Evolutionary conservation across 2,888 invertebrate genomes (phyloP).

Genomic region (Troides aeacus): DNA sequence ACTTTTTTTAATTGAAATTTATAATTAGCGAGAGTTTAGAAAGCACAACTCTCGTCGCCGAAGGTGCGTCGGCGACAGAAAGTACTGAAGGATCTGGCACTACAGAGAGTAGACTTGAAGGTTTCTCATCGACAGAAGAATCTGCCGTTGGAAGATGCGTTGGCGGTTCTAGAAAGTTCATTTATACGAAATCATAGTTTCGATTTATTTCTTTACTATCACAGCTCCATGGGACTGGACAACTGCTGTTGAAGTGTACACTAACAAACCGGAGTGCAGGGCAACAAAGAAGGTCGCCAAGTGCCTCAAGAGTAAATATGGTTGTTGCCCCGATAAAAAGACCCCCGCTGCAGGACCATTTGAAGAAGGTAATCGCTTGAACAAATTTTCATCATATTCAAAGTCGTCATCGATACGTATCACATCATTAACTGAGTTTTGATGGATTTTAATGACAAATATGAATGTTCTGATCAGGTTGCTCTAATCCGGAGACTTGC

Average conservation of each 20-base stretch:
- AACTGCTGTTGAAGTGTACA: constrained; percentile 74
- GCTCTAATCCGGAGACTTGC: constrained; percentile 86
- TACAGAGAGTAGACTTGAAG: constrained; percentile 35
- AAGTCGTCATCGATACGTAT: too few species aligned
- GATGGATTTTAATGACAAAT: neutral
- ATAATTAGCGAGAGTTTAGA: constrained; percentile 30
- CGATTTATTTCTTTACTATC: too few species aligned
- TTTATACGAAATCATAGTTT: neutral
- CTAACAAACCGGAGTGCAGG: constrained; percentile 79
- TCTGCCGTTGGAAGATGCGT: constrained; percentile 34
- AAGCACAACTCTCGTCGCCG: constrained; percentile 30
- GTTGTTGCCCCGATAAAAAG: constrained; percentile 91
- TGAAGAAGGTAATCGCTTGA: constrained; percentile 78
- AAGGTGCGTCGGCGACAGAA: constrained; percentile 29
- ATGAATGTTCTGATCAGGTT: constrained; percentile 67
- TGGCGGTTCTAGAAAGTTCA: constrained; percentile 34
- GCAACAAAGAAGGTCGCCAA: constrained; percentile 72
- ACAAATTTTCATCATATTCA: neutral
- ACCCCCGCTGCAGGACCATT: constrained; percentile 90
- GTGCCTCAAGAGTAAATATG: constrained; percentile 84
- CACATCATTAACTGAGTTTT: too few species aligned
- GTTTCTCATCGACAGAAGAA: constrained; percentile 36
- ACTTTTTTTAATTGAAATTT: neutral
- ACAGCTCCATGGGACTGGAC: constrained; percentile 71
- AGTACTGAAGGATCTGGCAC: constrained; percentile 20